A percentile compares a stretch with the other conserved stretches of the same genome.
phyloP scores from a whole-genome alignment of 2,113 vertebrate species.

The Phalacrocorax carbo region DNA sequence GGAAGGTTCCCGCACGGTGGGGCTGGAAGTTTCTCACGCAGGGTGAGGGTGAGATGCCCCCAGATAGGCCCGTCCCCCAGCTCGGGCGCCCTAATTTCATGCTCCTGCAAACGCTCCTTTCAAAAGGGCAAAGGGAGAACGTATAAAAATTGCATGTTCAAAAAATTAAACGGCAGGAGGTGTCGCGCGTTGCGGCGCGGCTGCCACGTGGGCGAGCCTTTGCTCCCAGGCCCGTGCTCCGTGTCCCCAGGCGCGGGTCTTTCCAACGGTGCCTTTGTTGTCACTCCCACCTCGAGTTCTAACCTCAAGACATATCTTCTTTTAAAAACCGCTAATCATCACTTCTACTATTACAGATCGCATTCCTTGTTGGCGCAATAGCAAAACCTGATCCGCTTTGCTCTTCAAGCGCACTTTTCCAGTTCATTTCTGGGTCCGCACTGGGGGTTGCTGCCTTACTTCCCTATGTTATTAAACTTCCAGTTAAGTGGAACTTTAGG shows the following conservation, averaged over 20 bases:
- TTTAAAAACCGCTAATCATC: not conserved
- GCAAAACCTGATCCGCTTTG: not conserved
- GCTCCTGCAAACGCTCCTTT: rapidly evolving
- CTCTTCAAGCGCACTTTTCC: not conserved
- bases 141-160: rapidly evolving
- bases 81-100: rapidly evolving
- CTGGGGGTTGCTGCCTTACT: not conserved
- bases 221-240: rapidly evolving
- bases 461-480: not conserved
- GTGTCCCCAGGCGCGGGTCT: not conserved
- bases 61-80: not conserved
- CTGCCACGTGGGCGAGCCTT: not conserved
- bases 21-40: not conserved
- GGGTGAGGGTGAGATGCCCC: not conserved
- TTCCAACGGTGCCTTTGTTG: not conserved
- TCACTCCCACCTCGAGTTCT: not conserved
- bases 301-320: not conserved
- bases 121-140: rapidly evolving
- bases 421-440: not conserved
- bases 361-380: not conserved
- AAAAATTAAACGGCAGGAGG: rapidly evolving
- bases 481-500: not conserved
- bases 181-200: rapidly evolving
- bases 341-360: conserved; percentile 34
- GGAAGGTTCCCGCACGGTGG: not conserved